These are phyloP conservation scores for Myotis lucifugus DNA, from an alignment of 2,113 vertebrate species.

Conservation along the genomic window DNA sequence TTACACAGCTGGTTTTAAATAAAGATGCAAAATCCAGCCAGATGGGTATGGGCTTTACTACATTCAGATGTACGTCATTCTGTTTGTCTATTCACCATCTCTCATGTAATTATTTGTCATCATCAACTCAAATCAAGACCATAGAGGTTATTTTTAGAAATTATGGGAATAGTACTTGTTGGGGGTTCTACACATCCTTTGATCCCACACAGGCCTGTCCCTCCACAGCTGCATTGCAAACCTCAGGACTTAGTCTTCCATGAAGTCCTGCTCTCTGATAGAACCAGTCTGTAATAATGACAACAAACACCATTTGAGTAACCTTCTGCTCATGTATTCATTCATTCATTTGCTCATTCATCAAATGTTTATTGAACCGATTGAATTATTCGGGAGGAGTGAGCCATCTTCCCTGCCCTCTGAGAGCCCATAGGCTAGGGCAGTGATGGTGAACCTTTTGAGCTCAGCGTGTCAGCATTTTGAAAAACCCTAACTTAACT, in stretches of 20 bases:
- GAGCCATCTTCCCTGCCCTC: not conserved
- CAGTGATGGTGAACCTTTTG: no score
- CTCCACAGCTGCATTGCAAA: not conserved
- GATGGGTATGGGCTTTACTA: not conserved
- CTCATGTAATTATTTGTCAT: not conserved
- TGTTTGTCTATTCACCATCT: not conserved
- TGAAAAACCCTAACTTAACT: no score
- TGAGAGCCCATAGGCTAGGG: not conserved
- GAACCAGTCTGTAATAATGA: not conserved
- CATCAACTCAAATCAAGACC: not conserved
- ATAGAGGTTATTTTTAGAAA: not conserved
- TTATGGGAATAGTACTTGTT: not conserved
- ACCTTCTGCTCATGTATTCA: not conserved
- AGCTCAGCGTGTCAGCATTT: no score
- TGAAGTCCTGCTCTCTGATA: not conserved
- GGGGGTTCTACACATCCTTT: not conserved
- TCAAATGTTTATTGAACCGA: not conserved
- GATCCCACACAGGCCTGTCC: not conserved
- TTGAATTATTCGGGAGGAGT: conserved; percentile 5
- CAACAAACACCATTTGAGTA: not conserved
- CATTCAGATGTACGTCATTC: not conserved
- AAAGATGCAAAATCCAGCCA: not conserved
- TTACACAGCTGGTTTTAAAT: not conserved
- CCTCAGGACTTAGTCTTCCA: not conserved
- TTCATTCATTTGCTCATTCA: not conserved